These are phyloP conservation scores for Drosophila guanche DNA, from an alignment of 1,140 invertebrate species.

Conservation along the genomic window DNA sequence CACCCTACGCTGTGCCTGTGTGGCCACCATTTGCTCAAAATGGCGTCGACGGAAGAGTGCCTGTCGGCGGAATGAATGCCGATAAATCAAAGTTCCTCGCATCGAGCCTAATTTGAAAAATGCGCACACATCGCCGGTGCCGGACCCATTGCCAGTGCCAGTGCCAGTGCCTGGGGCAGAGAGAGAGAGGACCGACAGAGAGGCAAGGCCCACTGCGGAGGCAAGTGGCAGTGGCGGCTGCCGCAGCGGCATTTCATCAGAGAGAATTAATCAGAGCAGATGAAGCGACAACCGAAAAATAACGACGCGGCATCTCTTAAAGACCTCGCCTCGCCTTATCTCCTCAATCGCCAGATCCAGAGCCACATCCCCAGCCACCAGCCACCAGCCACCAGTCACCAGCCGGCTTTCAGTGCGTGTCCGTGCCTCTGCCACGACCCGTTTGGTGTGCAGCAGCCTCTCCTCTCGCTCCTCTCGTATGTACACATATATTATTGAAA, in stretches of 20 bases:
- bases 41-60: slow-evolving; percentile 43
- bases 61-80: slow-evolving; percentile 44
- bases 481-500: slow-evolving; percentile 8
- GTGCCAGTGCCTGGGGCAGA: background rate
- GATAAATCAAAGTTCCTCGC: slow-evolving; percentile 73
- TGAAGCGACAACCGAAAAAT: slow-evolving; percentile 77
- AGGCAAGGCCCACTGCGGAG: slow-evolving; percentile 4
- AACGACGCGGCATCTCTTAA: slow-evolving; percentile 74
- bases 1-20: too few species aligned
- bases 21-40: slow-evolving; percentile 35
- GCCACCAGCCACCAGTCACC: background rate
- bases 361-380: background rate
- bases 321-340: slow-evolving; percentile 57
- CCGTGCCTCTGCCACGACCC: slow-evolving; percentile 10
- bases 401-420: slow-evolving; percentile 54
- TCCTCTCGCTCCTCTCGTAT: slow-evolving; percentile 28
- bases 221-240: slow-evolving; percentile 38
- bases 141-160: slow-evolving; percentile 2
- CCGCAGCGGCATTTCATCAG: slow-evolving; percentile 70
- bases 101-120: slow-evolving; percentile 33
- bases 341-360: slow-evolving; percentile 54
- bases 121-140: slow-evolving; percentile 4
- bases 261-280: slow-evolving; percentile 79
- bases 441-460: slow-evolving; percentile 9
- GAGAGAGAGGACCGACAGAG: slow-evolving; percentile 4